Evolutionary conservation across 2,888 invertebrate species (phyloP), one percentile per base, ranked within the genome.

Genomic region (Oconnorella tubifera): DNA sequence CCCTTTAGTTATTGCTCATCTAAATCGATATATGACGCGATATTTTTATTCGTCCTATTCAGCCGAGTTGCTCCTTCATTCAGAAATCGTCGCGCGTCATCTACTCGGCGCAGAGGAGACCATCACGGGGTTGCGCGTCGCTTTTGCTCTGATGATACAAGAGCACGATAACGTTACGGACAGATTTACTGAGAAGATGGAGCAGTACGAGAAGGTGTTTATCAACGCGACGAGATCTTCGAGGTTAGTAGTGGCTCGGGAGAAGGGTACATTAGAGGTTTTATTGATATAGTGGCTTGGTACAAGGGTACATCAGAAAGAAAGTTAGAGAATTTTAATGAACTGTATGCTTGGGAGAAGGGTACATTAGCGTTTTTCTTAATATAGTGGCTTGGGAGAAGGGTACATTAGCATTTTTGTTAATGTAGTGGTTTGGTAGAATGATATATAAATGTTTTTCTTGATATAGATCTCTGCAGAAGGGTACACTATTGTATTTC

Each of bases 51-150:
- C n/a, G n/a, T n/a, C n/a, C n/a, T n/a, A n/a, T n/a, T n/a, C 70
- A 80, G 81, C 80, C 61, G 82, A 82, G 71, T 70, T 82, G 55
- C 76, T 80, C 62, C 75, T 80, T 78, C 82, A 82, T 68, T 74
- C 76, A 1, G 81, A 81, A 70, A 74, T 81, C 29, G 80, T 82
- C 27, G 69, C 73, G 0, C 73, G 80, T 14, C 82, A 82, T 70
- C 76, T 77, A 68, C 77, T 78, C 67, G 82, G 82, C 2, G 76
- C 80, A 48, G 74, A 75, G 29, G 77, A 78, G 68, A 74, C 79
- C 0, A 72, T 82, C 66, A 73, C 74, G 2, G 80, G 80, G 31
- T 74, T 81, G 28, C 69, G 75, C 33, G 70, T 72, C 4, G 68
- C 74, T 27, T 81, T 80, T 69, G 73, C 70, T 50, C 71, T 70